Evolutionary conservation across 1,140 invertebrate species (phyloP).

Genomic region (Diachasma alloeum): DNA sequence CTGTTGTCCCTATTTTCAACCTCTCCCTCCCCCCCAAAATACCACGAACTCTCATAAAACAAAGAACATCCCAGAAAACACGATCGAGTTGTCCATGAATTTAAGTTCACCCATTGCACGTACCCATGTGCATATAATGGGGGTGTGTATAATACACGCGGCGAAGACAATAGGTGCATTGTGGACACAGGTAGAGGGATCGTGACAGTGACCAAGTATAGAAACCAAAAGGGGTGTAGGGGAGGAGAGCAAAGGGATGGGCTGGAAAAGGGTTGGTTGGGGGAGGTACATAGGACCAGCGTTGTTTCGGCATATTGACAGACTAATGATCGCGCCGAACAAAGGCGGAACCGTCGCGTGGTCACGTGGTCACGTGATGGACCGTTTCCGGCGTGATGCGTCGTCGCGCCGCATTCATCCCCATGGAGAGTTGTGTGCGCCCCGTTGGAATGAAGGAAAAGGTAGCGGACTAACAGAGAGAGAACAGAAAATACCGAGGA

Average conservation of each 20-base stretch:
- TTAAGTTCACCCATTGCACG: slow-evolving; percentile 39
- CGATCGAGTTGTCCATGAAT: slow-evolving; percentile 20
- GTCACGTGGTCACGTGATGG: slow-evolving; percentile 63
- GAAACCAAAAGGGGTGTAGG: slow-evolving; percentile 21
- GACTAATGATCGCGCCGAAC: slow-evolving; percentile 64
- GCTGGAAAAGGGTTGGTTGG: background rate
- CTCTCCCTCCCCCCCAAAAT: background rate
- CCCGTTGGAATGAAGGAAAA: slow-evolving; percentile 5
- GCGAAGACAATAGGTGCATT: slow-evolving; percentile 63
- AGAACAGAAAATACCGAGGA: slow-evolving; percentile 19
- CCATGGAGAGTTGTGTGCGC: slow-evolving; percentile 35
- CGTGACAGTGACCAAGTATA: slow-evolving; percentile 23
- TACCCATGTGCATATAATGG: slow-evolving; percentile 56
- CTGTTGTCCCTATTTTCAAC: background rate
- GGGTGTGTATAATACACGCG: slow-evolving; percentile 59
- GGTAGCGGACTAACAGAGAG: background rate
- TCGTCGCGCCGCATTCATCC: slow-evolving; percentile 19
- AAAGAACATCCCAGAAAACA: background rate
- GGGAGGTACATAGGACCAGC: slow-evolving; percentile 36
- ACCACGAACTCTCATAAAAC: too few species aligned
- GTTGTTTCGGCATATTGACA: slow-evolving; percentile 65
- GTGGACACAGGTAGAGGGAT: slow-evolving; percentile 55
- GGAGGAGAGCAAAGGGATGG: background rate
- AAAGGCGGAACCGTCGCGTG: slow-evolving; percentile 62
- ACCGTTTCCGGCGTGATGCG: slow-evolving; percentile 58